These are phyloP conservation scores for Peromyscus aztecus DNA, from an alignment of 2,797 vertebrate genomes.

Conservation along the genomic window DNA sequence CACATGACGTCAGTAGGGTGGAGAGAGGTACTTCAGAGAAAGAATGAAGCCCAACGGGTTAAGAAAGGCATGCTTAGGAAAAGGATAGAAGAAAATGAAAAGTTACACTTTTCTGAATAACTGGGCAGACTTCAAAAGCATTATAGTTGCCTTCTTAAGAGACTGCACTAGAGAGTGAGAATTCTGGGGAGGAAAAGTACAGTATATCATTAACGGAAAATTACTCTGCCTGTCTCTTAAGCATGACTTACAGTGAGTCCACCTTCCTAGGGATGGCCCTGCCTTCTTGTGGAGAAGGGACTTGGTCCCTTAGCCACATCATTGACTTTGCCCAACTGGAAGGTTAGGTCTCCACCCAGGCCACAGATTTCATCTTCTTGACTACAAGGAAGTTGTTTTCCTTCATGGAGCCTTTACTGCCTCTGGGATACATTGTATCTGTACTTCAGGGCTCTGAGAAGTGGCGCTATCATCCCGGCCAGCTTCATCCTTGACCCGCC, in stretches of 20 bases:
- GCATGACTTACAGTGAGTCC: background rate
- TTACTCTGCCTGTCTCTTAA: background rate
- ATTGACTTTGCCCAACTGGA: background rate
- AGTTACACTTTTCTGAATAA: background rate
- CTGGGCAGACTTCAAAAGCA: background rate
- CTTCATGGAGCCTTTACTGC: too few relatives aligned
- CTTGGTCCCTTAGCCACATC: background rate
- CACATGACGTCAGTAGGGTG: background rate
- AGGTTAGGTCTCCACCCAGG: background rate
- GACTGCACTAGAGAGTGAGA: background rate
- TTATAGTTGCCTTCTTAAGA: background rate
- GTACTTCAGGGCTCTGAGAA: background rate
- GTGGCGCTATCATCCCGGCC: too few relatives aligned
- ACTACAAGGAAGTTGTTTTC: background rate
- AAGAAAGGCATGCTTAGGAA: background rate
- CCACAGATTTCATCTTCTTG: background rate
- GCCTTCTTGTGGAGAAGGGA: background rate
- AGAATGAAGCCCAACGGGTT: background rate
- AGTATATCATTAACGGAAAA: too few relatives aligned
- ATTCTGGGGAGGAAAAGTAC: background rate
- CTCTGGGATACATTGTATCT: background rate
- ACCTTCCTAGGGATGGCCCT: background rate
- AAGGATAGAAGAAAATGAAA: too few relatives aligned
- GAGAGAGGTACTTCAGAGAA: background rate
- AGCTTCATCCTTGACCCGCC: background rate